These are phyloP conservation scores for Rhopalosiphum maidis DNA, from an alignment of 1,140 invertebrate species.

Conservation along the genomic window DNA sequence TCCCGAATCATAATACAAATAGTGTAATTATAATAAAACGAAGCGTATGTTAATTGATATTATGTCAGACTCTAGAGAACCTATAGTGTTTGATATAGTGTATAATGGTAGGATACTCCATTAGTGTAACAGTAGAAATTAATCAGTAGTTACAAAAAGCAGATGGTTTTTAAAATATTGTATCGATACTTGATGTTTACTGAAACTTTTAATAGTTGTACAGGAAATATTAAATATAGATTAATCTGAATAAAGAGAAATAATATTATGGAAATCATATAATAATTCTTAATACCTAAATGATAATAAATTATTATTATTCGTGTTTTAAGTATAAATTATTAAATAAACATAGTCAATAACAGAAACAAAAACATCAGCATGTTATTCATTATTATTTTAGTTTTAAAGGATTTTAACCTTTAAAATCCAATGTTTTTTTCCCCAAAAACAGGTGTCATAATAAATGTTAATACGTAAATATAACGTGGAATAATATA, in stretches of 20 bases:
- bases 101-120: neutral
- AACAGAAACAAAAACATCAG: neutral
- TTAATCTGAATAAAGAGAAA: neutral
- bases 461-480: neutral
- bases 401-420: neutral
- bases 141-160: neutral
- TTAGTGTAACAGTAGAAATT: neutral
- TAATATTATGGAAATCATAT: neutral
- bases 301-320: no score
- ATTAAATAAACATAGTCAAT: no score
- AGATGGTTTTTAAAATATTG: neutral
- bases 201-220: neutral
- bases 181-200: neutral
- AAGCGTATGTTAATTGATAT: neutral
- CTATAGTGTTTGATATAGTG: neutral
- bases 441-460: neutral
- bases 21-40: neutral
- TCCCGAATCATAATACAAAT: slow-evolving; percentile 2
- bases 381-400: neutral
- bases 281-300: neutral
- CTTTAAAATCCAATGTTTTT: neutral
- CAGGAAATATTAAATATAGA: neutral
- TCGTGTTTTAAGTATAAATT: no score
- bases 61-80: neutral
- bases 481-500: neutral